A percentile compares a stretch with the other conserved stretches of the same genome.
phyloP scores from a whole-genome alignment of 2,113 vertebrate genomes.

The Tragelaphus scriptus region DNA sequence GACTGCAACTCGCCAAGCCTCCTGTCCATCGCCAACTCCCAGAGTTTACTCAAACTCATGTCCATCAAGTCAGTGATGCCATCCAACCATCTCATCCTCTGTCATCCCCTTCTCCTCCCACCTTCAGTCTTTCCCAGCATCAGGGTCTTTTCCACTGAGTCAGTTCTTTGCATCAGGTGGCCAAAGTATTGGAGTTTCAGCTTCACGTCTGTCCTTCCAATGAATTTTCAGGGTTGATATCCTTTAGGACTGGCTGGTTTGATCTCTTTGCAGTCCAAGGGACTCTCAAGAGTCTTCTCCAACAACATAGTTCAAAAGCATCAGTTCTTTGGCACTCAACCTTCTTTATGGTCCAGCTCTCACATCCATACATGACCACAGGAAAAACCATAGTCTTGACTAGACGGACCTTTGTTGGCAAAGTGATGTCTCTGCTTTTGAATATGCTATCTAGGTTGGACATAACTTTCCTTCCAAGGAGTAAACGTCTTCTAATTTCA shows the following conservation, averaged over 20 bases:
- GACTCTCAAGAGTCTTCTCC: not conserved
- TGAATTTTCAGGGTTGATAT: not conserved
- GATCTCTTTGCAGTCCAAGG: not conserved
- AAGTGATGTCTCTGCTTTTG: not conserved
- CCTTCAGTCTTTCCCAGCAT: not conserved
- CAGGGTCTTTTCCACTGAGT: not conserved
- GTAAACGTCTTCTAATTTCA: not conserved
- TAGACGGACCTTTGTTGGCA: not conserved
- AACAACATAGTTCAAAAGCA: not conserved
- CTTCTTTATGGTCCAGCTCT: not conserved
- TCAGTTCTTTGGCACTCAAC: fast-evolving
- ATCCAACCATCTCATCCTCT: not conserved
- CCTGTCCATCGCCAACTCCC: not conserved
- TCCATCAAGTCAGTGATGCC: not conserved
- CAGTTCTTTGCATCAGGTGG: not conserved
- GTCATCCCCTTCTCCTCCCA: not conserved
- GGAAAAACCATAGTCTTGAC: not conserved
- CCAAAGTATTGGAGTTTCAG: not conserved
- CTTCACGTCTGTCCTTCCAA: not conserved
- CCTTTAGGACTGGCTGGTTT: not conserved
- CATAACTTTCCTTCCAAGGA: not conserved
- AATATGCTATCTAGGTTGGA: not conserved
- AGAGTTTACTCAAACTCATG: not conserved
- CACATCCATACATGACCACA: not conserved
- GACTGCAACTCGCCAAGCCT: not conserved